These are phyloP conservation scores for Apodemia mormo DNA, from an alignment of 2,888 invertebrate species.

Conservation along the genomic window DNA sequence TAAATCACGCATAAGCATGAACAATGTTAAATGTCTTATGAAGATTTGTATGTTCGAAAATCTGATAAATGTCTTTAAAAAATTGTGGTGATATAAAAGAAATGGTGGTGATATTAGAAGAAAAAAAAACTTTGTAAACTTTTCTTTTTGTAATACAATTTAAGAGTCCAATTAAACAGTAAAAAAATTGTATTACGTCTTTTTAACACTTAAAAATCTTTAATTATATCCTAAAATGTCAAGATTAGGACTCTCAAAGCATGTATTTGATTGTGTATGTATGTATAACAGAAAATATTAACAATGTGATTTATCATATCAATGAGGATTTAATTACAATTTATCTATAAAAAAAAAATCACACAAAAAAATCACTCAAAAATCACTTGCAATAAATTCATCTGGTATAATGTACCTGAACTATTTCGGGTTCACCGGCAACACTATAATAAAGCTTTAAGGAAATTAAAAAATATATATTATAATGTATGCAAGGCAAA, in stretches of 20 bases:
- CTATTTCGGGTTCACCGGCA: constrained; percentile 68
- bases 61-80: not conserved
- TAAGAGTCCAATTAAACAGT: not conserved
- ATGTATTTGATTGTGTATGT: not conserved
- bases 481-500: not conserved
- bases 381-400: constrained; percentile 25
- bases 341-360: not conserved
- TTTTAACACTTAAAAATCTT: too few relatives aligned
- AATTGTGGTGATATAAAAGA: not conserved
- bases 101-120: not conserved
- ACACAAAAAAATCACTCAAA: constrained; percentile 28
- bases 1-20: constrained; percentile 1
- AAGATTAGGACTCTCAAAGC: not conserved
- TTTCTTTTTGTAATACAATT: not conserved
- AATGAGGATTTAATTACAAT: not conserved
- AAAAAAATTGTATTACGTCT: too few relatives aligned
- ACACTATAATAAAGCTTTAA: constrained; percentile 71
- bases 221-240: not conserved
- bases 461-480: constrained; percentile 42
- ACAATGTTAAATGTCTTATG: not conserved
- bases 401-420: constrained; percentile 56
- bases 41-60: not conserved
- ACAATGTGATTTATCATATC: not conserved
- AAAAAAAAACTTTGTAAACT: not conserved
- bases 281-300: not conserved